A percentile compares a stretch with the other conserved stretches of the same genome.
These are phyloP conservation scores for Tridacna crocea DNA, from an alignment of 2,888 invertebrate genomes.

Conservation along the genomic window DNA sequence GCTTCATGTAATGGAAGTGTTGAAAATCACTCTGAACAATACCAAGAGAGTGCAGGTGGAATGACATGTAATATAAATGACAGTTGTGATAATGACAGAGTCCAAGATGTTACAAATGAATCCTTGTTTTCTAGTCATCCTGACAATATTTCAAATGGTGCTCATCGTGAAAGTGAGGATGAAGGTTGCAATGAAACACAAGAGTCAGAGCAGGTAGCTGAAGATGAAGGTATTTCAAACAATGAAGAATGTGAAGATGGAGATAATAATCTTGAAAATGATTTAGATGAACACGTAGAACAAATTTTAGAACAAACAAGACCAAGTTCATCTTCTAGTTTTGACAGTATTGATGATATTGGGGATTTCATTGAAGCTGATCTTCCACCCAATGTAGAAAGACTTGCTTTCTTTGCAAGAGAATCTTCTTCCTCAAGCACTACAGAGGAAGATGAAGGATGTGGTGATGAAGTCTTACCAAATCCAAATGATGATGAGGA, in stretches of 20 bases:
- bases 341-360: conserved; percentile 74
- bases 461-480: conserved; percentile 60
- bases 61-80: neutral
- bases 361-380: conserved; percentile 82
- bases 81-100: neutral
- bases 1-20: neutral
- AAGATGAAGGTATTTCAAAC: conserved; percentile 1
- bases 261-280: conserved; percentile 15
- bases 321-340: conserved; percentile 44
- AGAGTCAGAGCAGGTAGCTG: neutral
- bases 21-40: neutral
- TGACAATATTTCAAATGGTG: conserved; percentile 35
- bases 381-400: conserved; percentile 73
- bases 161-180: conserved; percentile 23
- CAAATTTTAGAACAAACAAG: conserved; percentile 4
- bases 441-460: conserved; percentile 71
- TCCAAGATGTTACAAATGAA: neutral
- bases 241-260: conserved; percentile 21
- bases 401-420: conserved; percentile 73
- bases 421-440: conserved; percentile 69
- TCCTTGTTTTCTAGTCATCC: conserved; percentile 28
- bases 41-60: neutral
- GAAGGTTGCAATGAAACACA: conserved; percentile 1
- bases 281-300: conserved; percentile 22
- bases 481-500: conserved; percentile 52